phyloP scores from a whole-genome alignment of 2,797 vertebrate species.

The Nothura maculosa region DNA sequence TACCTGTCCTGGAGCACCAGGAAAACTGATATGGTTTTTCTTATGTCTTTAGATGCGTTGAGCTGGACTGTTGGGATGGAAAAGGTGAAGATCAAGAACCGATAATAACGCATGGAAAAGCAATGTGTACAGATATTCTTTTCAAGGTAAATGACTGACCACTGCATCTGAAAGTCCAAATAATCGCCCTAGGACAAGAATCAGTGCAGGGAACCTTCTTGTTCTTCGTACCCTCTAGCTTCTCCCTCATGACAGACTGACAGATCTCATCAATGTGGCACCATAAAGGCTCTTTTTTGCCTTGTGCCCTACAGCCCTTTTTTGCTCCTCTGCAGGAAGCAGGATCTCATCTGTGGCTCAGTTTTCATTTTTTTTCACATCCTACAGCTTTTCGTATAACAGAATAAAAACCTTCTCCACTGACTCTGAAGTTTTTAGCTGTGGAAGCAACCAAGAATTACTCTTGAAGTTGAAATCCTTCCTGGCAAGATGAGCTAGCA shows the following conservation, averaged over 20 bases:
- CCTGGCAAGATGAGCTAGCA: neutral
- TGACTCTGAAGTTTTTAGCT: neutral
- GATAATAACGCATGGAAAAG: constrained; percentile 98
- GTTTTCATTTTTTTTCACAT: neutral
- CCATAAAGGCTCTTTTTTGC: neutral
- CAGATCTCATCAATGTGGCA: neutral
- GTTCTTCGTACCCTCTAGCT: neutral
- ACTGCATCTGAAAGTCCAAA: neutral
- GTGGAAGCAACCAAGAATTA: neutral
- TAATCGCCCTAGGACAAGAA: neutral
- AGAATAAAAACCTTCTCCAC: neutral
- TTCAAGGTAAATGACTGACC: constrained; percentile 89
- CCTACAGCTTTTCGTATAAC: neutral
- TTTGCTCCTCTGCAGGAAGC: neutral
- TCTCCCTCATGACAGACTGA: neutral
- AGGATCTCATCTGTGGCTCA: neutral
- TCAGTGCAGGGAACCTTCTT: neutral
- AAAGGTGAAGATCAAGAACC: constrained; percentile 99
- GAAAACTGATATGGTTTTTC: neutral
- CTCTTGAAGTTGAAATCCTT: neutral
- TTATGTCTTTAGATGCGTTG: constrained; percentile 89
- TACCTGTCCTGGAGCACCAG: neutral
- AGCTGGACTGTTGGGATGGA: constrained; percentile 98
- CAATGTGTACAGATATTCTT: constrained; percentile 99
- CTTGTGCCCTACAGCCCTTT: fast-evolving